Evolutionary conservation across 1,140 invertebrate genomes (phyloP).

Genomic region (Glomeris maerens): DNA sequence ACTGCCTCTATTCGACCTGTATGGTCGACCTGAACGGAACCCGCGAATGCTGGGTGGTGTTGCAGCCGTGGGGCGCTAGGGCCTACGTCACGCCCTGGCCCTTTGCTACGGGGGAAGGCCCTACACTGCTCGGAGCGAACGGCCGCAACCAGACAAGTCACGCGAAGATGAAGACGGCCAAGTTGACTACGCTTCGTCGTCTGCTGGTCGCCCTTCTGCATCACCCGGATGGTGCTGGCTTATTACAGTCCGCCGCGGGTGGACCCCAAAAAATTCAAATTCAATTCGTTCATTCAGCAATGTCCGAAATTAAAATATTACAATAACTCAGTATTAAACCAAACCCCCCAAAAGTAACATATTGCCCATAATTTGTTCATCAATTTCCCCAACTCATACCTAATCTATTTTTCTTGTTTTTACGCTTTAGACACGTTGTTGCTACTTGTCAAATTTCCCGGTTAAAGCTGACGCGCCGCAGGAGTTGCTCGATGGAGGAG

Average conservation of each 20-base stretch:
- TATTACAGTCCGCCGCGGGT: constrained; percentile 41
- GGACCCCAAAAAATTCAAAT: too few relatives aligned
- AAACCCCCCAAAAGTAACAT: too few relatives aligned
- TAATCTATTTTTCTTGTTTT: too few relatives aligned
- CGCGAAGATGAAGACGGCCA: constrained; percentile 60
- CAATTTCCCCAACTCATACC: too few relatives aligned
- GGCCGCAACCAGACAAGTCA: constrained; percentile 37
- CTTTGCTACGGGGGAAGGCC: constrained; percentile 38
- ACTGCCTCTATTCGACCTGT: constrained; percentile 42
- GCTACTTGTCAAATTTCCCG: constrained; percentile 59
- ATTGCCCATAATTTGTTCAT: too few relatives aligned
- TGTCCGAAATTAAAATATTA: too few relatives aligned
- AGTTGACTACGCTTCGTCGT: constrained; percentile 57
- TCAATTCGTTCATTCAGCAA: too few relatives aligned
- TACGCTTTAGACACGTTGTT: constrained; percentile 53
- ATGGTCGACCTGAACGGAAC: constrained; percentile 23
- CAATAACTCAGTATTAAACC: too few relatives aligned
- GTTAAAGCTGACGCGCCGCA: constrained; percentile 65
- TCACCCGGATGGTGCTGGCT: constrained; percentile 34
- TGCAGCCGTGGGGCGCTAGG: constrained; percentile 40
- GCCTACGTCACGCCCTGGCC: constrained; percentile 46
- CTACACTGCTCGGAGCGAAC: constrained; percentile 6
- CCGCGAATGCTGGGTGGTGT: constrained; percentile 53
- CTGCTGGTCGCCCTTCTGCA: constrained; percentile 53
- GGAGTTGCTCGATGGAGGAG: constrained; percentile 62